Evolutionary conservation across 2,113 vertebrate genomes (phyloP), one percentile per base, ranked within the genome.

Genomic region (Nannospalax galili): DNA sequence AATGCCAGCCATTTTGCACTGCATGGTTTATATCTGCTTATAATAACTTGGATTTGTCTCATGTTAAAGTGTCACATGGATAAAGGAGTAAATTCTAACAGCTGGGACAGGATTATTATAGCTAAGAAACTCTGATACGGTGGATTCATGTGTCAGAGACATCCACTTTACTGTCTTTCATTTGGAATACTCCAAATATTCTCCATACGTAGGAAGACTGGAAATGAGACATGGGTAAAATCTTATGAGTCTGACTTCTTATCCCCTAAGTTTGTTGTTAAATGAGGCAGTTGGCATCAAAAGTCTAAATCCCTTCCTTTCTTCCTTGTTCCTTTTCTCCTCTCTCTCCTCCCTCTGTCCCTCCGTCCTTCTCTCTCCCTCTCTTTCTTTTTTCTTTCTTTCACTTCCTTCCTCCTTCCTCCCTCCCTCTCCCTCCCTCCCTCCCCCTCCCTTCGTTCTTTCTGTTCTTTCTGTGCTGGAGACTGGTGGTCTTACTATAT

Each of bases 21-120:
- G 8, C 97, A 88, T 97, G 88, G 95, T 97, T 98, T 97, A 88
- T 95, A 97, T 97, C 95, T 98, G 96, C 96, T 98, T 97, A 98
- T 97, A 96, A 97, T 97, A 98, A 98, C 84, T 94, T 95, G 97
- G 95, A 14, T 67, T 98, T 98, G 89, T 97, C 97, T 97, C 91
- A 97, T 98, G 95, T 97, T 98, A 98, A 98, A 98, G 98, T 98
- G 98, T 98, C 98, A 98, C 97, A 97, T 97, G 98, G 98, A 98
- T 98, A 98, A 98, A 97, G 95, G 96, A 97, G 96, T 98, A 98
- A 96, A 98, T 96, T 97, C 96, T 98, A 98, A 97, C 98, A 98
- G 96, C 97, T 98, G 97, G 98, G 98, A 98, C 97, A 98, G 97
- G 97, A 98, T 98, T 98, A 98, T 98, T 94, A 97, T 97, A 96